phyloP scores from a whole-genome alignment of 2,113 vertebrate genomes.

The Piaya cayana region DNA sequence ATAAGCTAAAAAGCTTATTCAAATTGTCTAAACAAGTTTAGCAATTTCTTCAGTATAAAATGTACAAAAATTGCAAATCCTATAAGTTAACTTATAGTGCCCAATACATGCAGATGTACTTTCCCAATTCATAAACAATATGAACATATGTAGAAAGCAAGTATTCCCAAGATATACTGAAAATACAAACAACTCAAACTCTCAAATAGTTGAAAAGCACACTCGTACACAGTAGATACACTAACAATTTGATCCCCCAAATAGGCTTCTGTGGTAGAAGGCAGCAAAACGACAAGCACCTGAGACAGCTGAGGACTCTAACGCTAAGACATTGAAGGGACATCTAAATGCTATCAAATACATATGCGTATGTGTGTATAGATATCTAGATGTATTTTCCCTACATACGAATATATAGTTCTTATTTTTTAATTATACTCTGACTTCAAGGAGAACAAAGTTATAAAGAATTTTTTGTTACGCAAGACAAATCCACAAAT shows the following conservation, averaged over 20 bases:
- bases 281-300: not conserved
- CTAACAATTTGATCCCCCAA: not conserved
- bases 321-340: not conserved
- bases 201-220: not conserved
- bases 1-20: not conserved
- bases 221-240: not conserved
- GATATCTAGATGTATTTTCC: not conserved
- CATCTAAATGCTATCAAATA: not conserved
- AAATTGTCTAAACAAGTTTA: not conserved
- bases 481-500: not conserved
- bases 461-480: not conserved
- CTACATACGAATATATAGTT: not conserved
- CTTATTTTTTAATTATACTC: not conserved
- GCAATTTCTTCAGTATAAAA: not conserved
- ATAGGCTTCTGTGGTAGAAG: not conserved
- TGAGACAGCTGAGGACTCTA: not conserved
- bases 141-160: not conserved
- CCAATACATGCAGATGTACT: not conserved
- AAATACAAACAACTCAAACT: not conserved
- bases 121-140: not conserved
- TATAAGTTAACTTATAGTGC: not conserved
- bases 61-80: not conserved
- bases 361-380: fast-evolving
- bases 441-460: not conserved
- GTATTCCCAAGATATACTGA: not conserved